Evolutionary conservation across 2,888 invertebrate species (phyloP), one percentile per base, ranked within the genome.

Genomic region (Polymixis lichenea): DNA sequence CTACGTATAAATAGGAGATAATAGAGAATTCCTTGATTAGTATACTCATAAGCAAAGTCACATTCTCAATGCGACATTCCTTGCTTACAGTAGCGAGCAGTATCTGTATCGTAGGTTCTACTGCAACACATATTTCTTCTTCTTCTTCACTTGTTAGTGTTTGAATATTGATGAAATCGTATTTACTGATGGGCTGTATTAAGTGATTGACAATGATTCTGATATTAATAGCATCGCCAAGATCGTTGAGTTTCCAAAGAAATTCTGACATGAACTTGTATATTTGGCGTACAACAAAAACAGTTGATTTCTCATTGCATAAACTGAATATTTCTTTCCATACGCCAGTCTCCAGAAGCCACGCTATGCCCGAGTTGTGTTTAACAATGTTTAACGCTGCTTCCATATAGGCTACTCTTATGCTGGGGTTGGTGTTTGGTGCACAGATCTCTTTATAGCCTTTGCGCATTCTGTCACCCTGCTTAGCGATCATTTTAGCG

Each of bases 231-330:
- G 92, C 91, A 85, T 97, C 97, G 56, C 88, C 91, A 6, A 97
- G 93, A 69, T 97, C 96, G 32, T 96, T 95, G 2, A 97, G 92
- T 90, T 96, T 97, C 93, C 97, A 97, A 0, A 98, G 88, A 73
- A 98, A 96, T 77, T 95, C 95, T 28, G 97, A 96, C 28, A 98
- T 94, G 87, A 98, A 97, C 77, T 97, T 96, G 73, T 97, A 97
- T 13, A 97, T 97, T 90, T 98, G 97, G 58, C 97, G 96, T 0
- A 97, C 97, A 17, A 98, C 97, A 89, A 98, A 98, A 60, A 98
- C 95, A 0, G 98, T 98, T 79, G 97, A 97, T 91, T 97, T 97
- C 73, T 97, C 95, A 86, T 97, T 97, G 78, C 97, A 97, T 69
- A 97, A 97, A 76, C 95, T 96, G 7, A 98, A 92, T 49, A 98